phyloP scores from a whole-genome alignment of 2,888 invertebrate species.

The Omphaloscelis lunosa region DNA sequence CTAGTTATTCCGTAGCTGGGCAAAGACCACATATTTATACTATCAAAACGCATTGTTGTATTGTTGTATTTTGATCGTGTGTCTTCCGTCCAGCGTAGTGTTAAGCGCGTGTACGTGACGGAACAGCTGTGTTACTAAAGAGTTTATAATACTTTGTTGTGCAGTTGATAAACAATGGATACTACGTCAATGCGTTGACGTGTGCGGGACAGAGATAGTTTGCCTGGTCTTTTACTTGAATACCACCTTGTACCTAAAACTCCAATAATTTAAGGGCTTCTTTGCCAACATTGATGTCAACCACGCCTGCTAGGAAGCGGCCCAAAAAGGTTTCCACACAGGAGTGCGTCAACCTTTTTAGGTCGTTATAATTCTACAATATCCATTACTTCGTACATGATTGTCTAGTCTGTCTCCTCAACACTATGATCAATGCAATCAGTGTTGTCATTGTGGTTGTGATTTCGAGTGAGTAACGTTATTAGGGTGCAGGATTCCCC shows the following conservation, averaged over 20 bases:
- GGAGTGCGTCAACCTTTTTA: background rate
- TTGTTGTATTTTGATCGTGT: too few species aligned
- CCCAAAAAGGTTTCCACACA: too few species aligned
- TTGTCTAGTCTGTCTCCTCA: background rate
- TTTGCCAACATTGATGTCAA: background rate
- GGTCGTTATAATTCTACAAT: background rate
- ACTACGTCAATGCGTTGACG: background rate
- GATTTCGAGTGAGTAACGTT: background rate
- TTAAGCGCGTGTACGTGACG: too few species aligned
- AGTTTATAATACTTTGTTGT: conserved; percentile 1
- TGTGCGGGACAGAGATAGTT: background rate
- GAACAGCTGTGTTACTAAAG: background rate
- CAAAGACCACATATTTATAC: too few species aligned
- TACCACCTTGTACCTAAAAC: background rate
- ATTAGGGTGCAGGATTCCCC: background rate
- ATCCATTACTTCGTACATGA: background rate
- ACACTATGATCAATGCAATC: background rate
- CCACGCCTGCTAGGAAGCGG: too few species aligned
- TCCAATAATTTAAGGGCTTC: background rate
- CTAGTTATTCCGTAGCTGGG: too few species aligned
- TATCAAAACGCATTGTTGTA: too few species aligned
- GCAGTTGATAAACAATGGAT: background rate
- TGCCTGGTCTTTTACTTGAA: background rate
- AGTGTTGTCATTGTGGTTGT: background rate
- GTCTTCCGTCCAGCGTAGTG: too few species aligned